These are phyloP conservation scores for Rhagologus leucostigma DNA, from an alignment of 2,113 vertebrate species.

Conservation along the genomic window DNA sequence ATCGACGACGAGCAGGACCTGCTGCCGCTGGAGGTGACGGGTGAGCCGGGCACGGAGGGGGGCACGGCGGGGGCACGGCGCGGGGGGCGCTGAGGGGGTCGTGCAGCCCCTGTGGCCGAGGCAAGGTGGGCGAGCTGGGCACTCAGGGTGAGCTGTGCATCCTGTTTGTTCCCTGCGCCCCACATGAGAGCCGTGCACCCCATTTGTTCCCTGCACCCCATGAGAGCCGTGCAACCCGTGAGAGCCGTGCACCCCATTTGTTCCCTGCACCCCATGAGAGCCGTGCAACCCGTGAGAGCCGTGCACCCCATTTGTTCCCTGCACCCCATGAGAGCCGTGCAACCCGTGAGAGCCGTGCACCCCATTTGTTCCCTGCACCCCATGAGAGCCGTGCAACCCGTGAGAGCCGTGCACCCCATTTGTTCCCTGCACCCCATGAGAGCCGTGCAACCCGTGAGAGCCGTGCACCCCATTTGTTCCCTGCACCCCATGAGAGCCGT, in stretches of 20 bases:
- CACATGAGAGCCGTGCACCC: background rate
- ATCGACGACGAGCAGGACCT: conserved; percentile 93
- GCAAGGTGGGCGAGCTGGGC: accelerated
- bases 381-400: background rate
- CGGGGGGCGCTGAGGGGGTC: accelerated
- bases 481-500: background rate
- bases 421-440: background rate
- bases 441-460: no score
- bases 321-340: no score
- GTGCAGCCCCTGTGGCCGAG: accelerated
- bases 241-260: no score
- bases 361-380: background rate
- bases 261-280: no score
- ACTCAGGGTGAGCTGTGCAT: accelerated
- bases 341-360: no score
- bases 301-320: no score
- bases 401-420: background rate
- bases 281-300: no score
- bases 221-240: no score
- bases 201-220: background rate
- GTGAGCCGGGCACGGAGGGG: conserved; percentile 61
- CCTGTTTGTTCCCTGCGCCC: background rate
- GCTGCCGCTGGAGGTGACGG: conserved; percentile 89
- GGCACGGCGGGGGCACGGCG: accelerated
- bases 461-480: background rate